Conservation (phyloP, 1,140 invertebrate genomes). For the honey bee (Apis mellifera) region Amel_HAv3.1 CM009943.2:5605001-5605500, state of each 20-base stretch:
- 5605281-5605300: background rate
- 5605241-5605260: background rate
- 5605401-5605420: slow-evolving; percentile 58
- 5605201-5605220: background rate
- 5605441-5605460: slow-evolving; percentile 60
- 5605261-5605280: background rate
- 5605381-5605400: slow-evolving; percentile 46
- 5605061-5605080: too few relatives aligned
- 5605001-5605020: background rate
- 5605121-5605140: background rate
- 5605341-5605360: slow-evolving; percentile 35
- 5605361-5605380: slow-evolving; percentile 25
- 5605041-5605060: too few relatives aligned
- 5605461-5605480: slow-evolving; percentile 66
- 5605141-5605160: too few relatives aligned
- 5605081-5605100: rapidly evolving
- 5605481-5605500: slow-evolving; percentile 63
- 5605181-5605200: background rate
- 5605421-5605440: slow-evolving; percentile 59
- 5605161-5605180: too few relatives aligned
- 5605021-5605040: background rate
- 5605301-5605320: background rate
- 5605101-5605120: background rate
- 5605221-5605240: background rate
- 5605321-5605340: slow-evolving; percentile 1